Evolutionary conservation across 2,113 vertebrate genomes (phyloP).

Genomic region (Psittacula cyanocephala): DNA sequence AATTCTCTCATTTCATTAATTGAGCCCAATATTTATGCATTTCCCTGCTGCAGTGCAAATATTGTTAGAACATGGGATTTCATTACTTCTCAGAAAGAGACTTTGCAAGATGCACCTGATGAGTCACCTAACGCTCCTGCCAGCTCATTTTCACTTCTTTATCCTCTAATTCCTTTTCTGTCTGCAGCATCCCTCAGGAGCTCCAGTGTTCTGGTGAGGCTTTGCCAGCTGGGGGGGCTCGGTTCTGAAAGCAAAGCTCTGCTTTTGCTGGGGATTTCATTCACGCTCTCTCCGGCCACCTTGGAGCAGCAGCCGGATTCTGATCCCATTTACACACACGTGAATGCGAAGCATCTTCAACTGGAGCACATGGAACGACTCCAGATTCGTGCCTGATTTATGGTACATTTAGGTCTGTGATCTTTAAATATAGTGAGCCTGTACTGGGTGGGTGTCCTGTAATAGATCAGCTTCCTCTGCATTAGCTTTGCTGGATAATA

Average conservation of each 20-base stretch:
- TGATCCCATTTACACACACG: neutral
- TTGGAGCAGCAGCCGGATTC: neutral
- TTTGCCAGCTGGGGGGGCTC: neutral
- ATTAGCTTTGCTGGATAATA: neutral
- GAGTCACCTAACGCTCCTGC: conserved; percentile 65
- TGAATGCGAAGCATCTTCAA: neutral
- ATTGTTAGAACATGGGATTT: conserved; percentile 61
- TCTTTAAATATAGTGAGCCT: neutral
- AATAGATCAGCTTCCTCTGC: neutral
- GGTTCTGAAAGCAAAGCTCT: neutral
- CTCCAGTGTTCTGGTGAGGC: neutral
- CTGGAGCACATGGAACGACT: accelerated
- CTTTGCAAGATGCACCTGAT: conserved; percentile 69
- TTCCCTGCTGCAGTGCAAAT: conserved; percentile 61
- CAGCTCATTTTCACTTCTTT: conserved; percentile 62
- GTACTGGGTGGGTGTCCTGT: neutral
- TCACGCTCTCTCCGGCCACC: neutral
- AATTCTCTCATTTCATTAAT: conserved; percentile 63
- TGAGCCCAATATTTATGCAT: conserved; percentile 69
- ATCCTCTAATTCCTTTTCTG: conserved; percentile 53
- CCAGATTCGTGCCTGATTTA: neutral
- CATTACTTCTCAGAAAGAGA: conserved; percentile 60
- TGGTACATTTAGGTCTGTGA: neutral
- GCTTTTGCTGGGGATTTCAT: neutral
- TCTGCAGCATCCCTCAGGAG: conserved; percentile 24